Base-by-base conservation (phyloP, 2,113 vertebrate genomes). In the Ammodramus savannarum region DNA sequence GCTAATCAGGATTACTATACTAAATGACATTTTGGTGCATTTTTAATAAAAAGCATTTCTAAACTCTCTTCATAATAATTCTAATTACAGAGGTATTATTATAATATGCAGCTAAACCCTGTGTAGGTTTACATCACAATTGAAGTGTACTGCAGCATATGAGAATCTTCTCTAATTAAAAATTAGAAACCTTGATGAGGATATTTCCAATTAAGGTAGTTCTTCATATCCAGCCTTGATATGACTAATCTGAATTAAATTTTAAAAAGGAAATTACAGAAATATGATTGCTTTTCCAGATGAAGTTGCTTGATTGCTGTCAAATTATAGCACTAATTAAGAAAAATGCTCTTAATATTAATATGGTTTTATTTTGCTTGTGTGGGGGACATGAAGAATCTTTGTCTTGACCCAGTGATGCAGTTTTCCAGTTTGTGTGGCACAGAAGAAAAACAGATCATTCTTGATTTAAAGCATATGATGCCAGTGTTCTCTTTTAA, bases 341-440 rank as follows among this genome's bases (percentile, higher is more conserved):
- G 38, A 46, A 48, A 66, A 89, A 61, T 32, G 11, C 31, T 87
- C 8, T 31, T 81, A 43, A 46, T 54, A 34, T 31, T 89, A 0
- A 22, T 66, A 2, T 14, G 10, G 51, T 75, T 91, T 81, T 66
- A 26, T 75, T 78, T 88, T 80, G 7, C 3, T 11, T 68, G 6
- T 18, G 10, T 4, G 0, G 21, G 13, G 3, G 6, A 57, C 0
- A 0, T 44, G 55, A 29, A 67, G n/a, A 20, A 32, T 39, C 8
- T 11, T 34, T 36, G 26, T 48, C 38, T 71, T 78, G 38, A 72
- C n/a, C 19, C 16, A 71, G 38, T 17, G 26, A 32, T 20, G 9
- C 4, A 31, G 27, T 76, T 36, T 14, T 58, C 27, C 59, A 25
- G 26, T 43, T 78, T 74, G 51, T 73, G n/a, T 49, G 61, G 20